These are phyloP conservation scores for Limanda limanda DNA, from an alignment of 2,113 vertebrate species.

Conservation along the genomic window DNA sequence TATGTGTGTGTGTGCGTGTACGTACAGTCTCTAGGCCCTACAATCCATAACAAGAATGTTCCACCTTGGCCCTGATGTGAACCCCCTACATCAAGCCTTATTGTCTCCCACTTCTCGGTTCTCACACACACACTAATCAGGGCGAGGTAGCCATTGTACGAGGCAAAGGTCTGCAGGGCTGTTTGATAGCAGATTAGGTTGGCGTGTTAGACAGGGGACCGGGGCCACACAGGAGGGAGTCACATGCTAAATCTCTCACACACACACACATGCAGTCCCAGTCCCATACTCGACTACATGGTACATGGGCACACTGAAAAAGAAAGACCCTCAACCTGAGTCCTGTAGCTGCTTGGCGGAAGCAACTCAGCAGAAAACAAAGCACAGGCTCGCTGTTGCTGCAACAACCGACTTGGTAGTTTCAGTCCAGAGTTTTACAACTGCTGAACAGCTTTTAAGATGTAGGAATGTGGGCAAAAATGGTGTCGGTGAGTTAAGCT, in stretches of 20 bases:
- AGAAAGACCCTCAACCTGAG: slow-evolving; percentile 16
- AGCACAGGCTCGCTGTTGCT: too few species aligned
- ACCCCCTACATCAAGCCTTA: slow-evolving; percentile 63
- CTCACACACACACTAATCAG: slow-evolving; percentile 58
- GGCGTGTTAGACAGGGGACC: slow-evolving; percentile 46
- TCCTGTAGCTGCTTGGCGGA: slow-evolving; percentile 10
- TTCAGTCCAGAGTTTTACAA: background rate
- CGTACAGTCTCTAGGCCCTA: slow-evolving; percentile 10
- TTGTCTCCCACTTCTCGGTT: slow-evolving; percentile 34
- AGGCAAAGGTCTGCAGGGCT: slow-evolving; percentile 60
- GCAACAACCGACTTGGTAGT: background rate
- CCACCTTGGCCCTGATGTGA: slow-evolving; percentile 60
- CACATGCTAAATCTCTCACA: slow-evolving; percentile 62
- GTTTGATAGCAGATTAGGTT: slow-evolving; percentile 78
- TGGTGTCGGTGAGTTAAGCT: too few species aligned
- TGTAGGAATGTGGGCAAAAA: too few species aligned
- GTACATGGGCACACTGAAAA: background rate
- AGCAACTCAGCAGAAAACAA: background rate
- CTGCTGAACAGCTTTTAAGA: too few species aligned
- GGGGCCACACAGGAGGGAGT: slow-evolving; percentile 69
- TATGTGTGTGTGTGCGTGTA: slow-evolving; percentile 20
- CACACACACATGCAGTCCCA: too few species aligned
- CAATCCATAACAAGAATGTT: slow-evolving; percentile 52
- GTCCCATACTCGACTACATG: background rate
- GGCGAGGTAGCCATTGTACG: slow-evolving; percentile 44